These are phyloP conservation scores for Apteryx mantelli DNA, from an alignment of 2,113 vertebrate species.

Conservation along the genomic window DNA sequence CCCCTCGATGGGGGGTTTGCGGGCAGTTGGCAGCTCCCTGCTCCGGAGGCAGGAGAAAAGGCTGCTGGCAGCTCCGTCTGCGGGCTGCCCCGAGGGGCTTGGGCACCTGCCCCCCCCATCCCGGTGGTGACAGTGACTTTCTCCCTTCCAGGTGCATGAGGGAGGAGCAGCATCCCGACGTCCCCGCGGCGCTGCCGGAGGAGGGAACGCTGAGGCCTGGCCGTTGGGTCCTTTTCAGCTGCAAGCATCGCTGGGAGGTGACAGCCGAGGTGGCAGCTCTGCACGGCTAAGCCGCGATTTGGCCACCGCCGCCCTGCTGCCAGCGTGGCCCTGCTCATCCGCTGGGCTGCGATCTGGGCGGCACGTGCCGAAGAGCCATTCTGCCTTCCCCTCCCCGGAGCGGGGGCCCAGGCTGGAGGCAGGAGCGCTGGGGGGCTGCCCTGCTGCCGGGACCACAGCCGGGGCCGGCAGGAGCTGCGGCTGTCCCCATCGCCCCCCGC, in stretches of 20 bases:
- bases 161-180: neutral
- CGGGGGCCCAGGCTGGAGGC: no score
- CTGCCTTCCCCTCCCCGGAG: no score
- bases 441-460: neutral
- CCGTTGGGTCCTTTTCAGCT: neutral
- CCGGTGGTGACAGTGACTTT: neutral
- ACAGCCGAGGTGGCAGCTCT: no score
- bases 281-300: fast-evolving
- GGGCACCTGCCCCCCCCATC: no score
- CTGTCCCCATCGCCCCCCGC: neutral
- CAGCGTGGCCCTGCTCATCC: neutral
- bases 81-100: fast-evolving
- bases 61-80: no score
- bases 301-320: neutral
- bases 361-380: no score
- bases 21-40: no score
- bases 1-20: no score
- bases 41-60: no score
- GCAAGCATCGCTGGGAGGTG: neutral
- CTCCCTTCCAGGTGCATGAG: neutral
- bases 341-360: no score
- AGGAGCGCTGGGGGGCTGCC: neutral
- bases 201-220: neutral
- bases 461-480: no score
- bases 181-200: neutral